Evolutionary conservation across 2,888 invertebrate genomes (phyloP), one percentile per base, ranked within the genome.

Genomic region (Leptopilina drosophilae): DNA sequence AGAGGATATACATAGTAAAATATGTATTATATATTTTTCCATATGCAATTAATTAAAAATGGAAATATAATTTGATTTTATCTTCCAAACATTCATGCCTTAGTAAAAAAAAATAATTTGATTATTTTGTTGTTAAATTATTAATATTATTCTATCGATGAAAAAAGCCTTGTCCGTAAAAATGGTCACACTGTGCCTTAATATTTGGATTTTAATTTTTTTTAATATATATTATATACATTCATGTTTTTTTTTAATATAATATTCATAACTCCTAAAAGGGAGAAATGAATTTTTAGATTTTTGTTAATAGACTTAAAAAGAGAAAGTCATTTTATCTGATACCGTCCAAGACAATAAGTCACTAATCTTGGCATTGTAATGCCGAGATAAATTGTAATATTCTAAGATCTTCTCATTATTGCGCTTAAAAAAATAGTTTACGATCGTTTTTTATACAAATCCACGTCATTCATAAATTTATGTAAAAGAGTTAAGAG

Each of bases 21-120:
- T 49, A 67, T 46, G 49, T 73, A 53, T 73, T 42, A 66, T 66
- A 42, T 42, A 46, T 42, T 69, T 69, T 69, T 69, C 49, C 53
- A 69, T 12, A 69, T 11, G 66, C 42, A 53, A 69, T 46, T 46
- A 20, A 49, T 14, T 46, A 69, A 14, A 33, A 26, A 69, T 69
- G 14, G 11, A 69, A 69, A 53, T 69, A 69, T 49, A 12, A 69
- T 49, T 69, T 53, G 69, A 69, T 26, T 69, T 73, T 69, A 49
- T 67, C 67, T 69, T 73, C 53, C 73, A 33, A 56, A 9, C 56
- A 73, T 12, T 56, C 40, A 73, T 73, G 40, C 53, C 53, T 69
- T 26, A 14, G 11, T 53, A 53, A 14, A 69, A 7, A 26, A 6
- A 69, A 8, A 15, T 4, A 26, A 73, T 56, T 59, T 14, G 33